phyloP scores from a whole-genome alignment of 2,888 invertebrate species.

The Andrena marginata region DNA sequence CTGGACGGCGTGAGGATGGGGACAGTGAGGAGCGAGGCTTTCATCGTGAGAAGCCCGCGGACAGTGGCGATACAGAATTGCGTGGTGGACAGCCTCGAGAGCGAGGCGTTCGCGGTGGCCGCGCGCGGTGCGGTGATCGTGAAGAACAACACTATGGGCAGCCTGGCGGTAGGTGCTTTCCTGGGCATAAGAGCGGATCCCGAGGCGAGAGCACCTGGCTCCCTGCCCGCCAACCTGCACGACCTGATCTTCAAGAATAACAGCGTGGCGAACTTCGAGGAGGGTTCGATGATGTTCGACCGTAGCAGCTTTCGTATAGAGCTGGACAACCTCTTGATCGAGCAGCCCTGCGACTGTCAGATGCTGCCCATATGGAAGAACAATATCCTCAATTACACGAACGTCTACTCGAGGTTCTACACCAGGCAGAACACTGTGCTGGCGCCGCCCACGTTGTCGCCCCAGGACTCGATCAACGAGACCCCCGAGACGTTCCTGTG shows the following conservation, averaged over 20 bases:
- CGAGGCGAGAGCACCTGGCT: constrained; percentile 82
- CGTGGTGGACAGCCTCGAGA: constrained; percentile 87
- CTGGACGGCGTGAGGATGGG: constrained; percentile 89
- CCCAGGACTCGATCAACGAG: constrained; percentile 76
- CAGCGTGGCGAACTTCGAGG: constrained; percentile 87
- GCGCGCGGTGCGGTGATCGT: constrained; percentile 89
- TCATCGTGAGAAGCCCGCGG: constrained; percentile 88
- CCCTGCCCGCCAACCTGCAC: constrained; percentile 85
- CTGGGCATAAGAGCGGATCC: constrained; percentile 86
- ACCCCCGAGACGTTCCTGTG: constrained; percentile 80
- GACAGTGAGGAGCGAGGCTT: constrained; percentile 89
- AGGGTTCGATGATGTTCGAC: constrained; percentile 88
- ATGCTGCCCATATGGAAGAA: constrained; percentile 83
- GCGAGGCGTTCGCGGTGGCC: constrained; percentile 88
- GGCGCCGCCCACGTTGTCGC: constrained; percentile 53
- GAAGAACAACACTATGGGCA: constrained; percentile 88
- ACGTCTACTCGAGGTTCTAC: constrained; percentile 78
- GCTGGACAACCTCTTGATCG: constrained; percentile 87
- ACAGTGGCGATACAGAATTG: constrained; percentile 88
- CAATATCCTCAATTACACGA: constrained; percentile 82
- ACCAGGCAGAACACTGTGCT: constrained; percentile 65
- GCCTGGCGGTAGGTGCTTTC: constrained; percentile 88
- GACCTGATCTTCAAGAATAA: constrained; percentile 89
- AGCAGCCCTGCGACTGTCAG: constrained; percentile 87
- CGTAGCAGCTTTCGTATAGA: constrained; percentile 86